Evolutionary conservation across 2,888 invertebrate species (phyloP).

Genomic region (Gortyna flavago): DNA sequence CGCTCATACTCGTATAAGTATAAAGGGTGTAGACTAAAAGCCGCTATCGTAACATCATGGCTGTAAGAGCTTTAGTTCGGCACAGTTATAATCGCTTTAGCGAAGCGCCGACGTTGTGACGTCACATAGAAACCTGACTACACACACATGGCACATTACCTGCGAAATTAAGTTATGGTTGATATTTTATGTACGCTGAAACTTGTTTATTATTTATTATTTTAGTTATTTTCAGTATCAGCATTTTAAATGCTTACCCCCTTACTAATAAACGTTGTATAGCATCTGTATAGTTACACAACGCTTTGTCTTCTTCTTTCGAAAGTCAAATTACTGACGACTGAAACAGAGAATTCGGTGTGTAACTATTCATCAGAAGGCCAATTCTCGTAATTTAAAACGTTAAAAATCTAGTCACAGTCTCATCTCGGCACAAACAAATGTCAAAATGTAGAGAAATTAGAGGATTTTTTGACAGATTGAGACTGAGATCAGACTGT

Average conservation of each 20-base stretch:
- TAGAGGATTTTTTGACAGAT: too few relatives aligned
- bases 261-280: too few relatives aligned
- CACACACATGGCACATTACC: conserved; percentile 50
- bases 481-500: too few relatives aligned
- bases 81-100: conserved; percentile 84
- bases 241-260: not conserved
- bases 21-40: conserved; percentile 69
- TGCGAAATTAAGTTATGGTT: conserved; percentile 44
- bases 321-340: too few relatives aligned
- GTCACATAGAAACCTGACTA: conserved; percentile 56
- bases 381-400: too few relatives aligned
- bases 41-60: conserved; percentile 64
- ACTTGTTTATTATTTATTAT: not conserved
- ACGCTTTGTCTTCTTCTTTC: too few relatives aligned
- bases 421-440: too few relatives aligned
- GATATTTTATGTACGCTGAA: conserved; percentile 15
- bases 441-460: too few relatives aligned
- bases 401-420: too few relatives aligned
- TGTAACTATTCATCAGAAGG: too few relatives aligned
- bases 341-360: too few relatives aligned
- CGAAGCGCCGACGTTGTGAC: conserved; percentile 71
- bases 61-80: conserved; percentile 67
- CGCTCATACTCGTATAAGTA: conserved; percentile 43
- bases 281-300: too few relatives aligned
- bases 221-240: not conserved